Evolutionary conservation across 1,140 invertebrate genomes (phyloP).

Genomic region (Lethrus apterus): DNA sequence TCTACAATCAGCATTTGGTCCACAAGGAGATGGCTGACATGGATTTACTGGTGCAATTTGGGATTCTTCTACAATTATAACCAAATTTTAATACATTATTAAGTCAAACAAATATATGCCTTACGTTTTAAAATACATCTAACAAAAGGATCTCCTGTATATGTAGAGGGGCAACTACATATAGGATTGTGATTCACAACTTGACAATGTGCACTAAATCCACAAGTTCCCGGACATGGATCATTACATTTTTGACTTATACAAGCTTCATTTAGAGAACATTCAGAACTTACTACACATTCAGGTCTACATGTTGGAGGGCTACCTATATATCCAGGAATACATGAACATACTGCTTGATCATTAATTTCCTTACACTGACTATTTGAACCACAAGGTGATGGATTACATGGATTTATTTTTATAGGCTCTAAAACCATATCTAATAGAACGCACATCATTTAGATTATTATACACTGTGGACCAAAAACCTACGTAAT

Average conservation of each 20-base stretch:
- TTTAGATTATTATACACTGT: no score
- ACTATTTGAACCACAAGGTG: constrained; percentile 60
- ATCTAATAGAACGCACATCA: no score
- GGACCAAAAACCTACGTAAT: no score
- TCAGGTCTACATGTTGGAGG: constrained; percentile 57
- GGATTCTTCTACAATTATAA: not conserved
- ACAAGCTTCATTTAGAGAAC: constrained; percentile 50
- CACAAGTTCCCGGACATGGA: constrained; percentile 68
- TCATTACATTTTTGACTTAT: constrained; percentile 57
- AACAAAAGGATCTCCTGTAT: constrained; percentile 63
- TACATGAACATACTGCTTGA: constrained; percentile 61
- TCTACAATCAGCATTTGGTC: constrained; percentile 57
- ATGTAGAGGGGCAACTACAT: constrained; percentile 57
- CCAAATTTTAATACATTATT: no score
- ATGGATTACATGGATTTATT: constrained; percentile 45
- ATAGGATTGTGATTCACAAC: constrained; percentile 66
- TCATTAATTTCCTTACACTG: constrained; percentile 60
- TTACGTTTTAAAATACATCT: constrained; percentile 48
- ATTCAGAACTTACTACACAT: constrained; percentile 56
- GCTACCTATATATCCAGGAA: constrained; percentile 50
- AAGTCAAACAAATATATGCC: constrained; percentile 18
- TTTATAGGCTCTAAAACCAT: no score
- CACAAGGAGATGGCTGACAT: constrained; percentile 62
- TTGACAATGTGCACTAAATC: constrained; percentile 59
- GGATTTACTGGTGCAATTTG: constrained; percentile 47